Base-by-base conservation (phyloP, 1,140 invertebrate genomes). In the Nephila pilipes region DNA sequence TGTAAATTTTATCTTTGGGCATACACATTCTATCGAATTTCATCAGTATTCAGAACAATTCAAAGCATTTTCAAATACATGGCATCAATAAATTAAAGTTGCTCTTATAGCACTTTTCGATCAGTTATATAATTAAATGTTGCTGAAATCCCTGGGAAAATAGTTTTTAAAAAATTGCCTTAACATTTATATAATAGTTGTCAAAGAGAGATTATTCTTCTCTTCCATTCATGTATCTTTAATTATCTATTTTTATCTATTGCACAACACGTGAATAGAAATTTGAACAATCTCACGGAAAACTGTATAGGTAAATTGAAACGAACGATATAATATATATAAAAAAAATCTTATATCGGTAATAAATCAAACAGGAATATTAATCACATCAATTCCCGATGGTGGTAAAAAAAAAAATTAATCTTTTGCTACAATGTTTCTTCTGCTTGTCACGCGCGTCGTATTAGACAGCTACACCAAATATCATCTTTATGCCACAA, bases 401-500 rank as follows among this genome's bases (percentile, higher is more conserved):
- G 63, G 22, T 25, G 10, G n/a, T 25, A n/a, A 25, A 32, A 75
- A 75, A 75, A 20, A 75, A 36, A 75, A 36, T 65, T 32, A 3
- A 32, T 75, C 12, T 75, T 75, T 29, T 75, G 2, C 32, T 32
- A 75, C 69, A 75, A 75, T 75, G 69, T 75, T 36, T 75, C 29
- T 75, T 29, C 18, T 32, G 16, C 29, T 32, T 36, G 69, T 75
- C 69, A 75, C 69, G 69, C 69, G 29, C 32, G 36, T 36, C 69
- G 12, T 36, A 32, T 75, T 75, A 32, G 69, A 75, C 29, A 36
- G 69, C 10, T 36, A 75, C 69, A 75, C 69, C 29, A 75, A 75
- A 75, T 75, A 75, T 75, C 69, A 75, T 75, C 14, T 75, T 75
- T 75, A 32, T 75, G 69, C 69, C 69, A 75, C 69, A 75, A 75